Conservation (phyloP, 2,113 vertebrate species). For the Oreochromis niloticus region DNA sequence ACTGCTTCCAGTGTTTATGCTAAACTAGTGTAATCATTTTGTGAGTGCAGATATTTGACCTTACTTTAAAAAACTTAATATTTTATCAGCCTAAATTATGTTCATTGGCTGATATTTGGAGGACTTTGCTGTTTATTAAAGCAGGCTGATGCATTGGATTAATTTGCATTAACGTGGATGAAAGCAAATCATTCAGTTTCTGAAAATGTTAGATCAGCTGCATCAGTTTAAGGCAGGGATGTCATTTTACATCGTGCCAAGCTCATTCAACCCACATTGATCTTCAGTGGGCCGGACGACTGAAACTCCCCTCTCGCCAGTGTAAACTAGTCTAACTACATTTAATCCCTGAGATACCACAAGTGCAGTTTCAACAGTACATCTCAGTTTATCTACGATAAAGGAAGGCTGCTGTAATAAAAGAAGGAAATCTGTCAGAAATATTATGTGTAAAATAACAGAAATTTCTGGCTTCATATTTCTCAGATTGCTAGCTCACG, state of each 20-base stretch:
- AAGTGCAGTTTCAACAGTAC: background rate
- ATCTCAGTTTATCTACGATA: background rate
- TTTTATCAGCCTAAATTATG: background rate
- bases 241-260: background rate
- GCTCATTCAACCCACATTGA: background rate
- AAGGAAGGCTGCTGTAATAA: background rate
- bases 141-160: background rate
- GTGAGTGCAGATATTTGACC: background rate
- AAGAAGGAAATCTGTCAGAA: background rate
- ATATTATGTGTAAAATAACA: background rate
- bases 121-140: background rate
- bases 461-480: background rate
- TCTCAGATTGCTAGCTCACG: accelerated
- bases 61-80: background rate
- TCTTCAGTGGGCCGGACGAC: background rate
- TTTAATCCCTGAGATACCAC: background rate
- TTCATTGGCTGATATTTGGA: background rate
- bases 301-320: background rate
- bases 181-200: background rate
- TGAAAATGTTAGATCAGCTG: background rate
- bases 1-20: background rate
- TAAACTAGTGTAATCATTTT: background rate
- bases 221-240: background rate
- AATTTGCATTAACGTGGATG: background rate
- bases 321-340: background rate